Percentiles rank a stretch among this genome's conserved stretches.
These are phyloP conservation scores for Bathynomus jamesi DNA, from an alignment of 1,140 invertebrate genomes.

Conservation along the genomic window DNA sequence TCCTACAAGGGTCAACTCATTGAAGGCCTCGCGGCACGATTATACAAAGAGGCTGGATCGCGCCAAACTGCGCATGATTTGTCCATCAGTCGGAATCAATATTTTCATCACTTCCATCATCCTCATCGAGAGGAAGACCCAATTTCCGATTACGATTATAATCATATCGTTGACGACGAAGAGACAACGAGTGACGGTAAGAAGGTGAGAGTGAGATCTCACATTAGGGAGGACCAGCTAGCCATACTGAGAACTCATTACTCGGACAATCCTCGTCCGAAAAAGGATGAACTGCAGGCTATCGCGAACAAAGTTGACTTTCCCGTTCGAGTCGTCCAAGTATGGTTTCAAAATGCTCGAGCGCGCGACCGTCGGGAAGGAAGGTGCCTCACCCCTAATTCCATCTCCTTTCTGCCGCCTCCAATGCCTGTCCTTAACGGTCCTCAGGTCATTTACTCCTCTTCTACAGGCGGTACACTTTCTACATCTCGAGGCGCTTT, in stretches of 20 bases:
- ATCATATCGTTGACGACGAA: constrained; percentile 27
- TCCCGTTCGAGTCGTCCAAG: constrained; percentile 84
- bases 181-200: constrained; percentile 52
- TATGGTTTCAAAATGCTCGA: constrained; percentile 96
- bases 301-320: constrained; percentile 85
- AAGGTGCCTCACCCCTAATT: constrained; percentile 46
- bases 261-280: constrained; percentile 78
- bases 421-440: too few species aligned
- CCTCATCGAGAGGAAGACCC: constrained; percentile 13
- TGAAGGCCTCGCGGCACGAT: constrained; percentile 7
- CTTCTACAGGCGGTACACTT: neutral
- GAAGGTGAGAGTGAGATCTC: constrained; percentile 74
- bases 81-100: neutral
- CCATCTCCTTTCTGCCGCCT: constrained; percentile 10
- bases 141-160: constrained; percentile 19
- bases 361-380: constrained; percentile 77
- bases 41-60: neutral
- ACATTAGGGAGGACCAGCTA: constrained; percentile 88
- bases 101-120: neutral
- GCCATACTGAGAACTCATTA: constrained; percentile 80
- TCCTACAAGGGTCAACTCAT: constrained; percentile 6
- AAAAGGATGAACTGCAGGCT: constrained; percentile 80
- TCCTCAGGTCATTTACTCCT: neutral
- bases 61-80: neutral
- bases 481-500: neutral